Evolutionary conservation across 2,888 invertebrate species (phyloP).

Genomic region (Ptilodon capucinus): DNA sequence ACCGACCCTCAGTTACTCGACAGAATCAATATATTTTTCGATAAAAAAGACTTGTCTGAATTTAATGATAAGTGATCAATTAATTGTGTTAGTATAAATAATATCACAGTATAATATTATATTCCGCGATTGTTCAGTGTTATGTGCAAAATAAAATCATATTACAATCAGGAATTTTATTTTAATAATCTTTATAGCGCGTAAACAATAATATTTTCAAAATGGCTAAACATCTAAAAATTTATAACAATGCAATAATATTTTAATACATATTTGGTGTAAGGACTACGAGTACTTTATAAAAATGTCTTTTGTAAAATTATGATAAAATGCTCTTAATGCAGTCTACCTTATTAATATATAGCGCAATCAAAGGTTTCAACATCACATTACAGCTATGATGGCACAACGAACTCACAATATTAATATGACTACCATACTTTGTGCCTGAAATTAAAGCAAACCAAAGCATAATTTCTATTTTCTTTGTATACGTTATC

Average conservation of each 20-base stretch:
- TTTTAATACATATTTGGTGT: constrained; percentile 68
- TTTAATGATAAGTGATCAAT: constrained; percentile 70
- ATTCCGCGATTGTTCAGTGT: constrained; percentile 69
- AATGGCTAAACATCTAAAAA: constrained; percentile 61
- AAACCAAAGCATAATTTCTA: constrained; percentile 63
- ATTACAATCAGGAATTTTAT: constrained; percentile 44
- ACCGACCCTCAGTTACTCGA: constrained; percentile 75
- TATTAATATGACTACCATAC: constrained; percentile 33
- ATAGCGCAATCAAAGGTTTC: constrained; percentile 34
- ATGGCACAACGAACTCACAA: constrained; percentile 78
- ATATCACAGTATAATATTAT: constrained; percentile 55
- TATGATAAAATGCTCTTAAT: constrained; percentile 49
- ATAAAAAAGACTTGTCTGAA: constrained; percentile 76
- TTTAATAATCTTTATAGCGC: constrained; percentile 55
- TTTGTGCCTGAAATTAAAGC: constrained; percentile 60
- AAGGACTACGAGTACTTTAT: constrained; percentile 52
- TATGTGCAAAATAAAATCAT: constrained; percentile 69
- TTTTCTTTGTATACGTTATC: constrained; percentile 41
- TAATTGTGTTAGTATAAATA: constrained; percentile 61
- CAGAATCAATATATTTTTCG: constrained; percentile 79
- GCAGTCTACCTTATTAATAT: constrained; percentile 48
- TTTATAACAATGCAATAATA: constrained; percentile 57
- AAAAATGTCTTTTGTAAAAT: constrained; percentile 70
- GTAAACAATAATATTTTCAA: constrained; percentile 46
- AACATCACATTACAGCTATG: constrained; percentile 35